Conservation (phyloP, 2,113 vertebrate genomes). For the Jaculus jaculus region DNA sequence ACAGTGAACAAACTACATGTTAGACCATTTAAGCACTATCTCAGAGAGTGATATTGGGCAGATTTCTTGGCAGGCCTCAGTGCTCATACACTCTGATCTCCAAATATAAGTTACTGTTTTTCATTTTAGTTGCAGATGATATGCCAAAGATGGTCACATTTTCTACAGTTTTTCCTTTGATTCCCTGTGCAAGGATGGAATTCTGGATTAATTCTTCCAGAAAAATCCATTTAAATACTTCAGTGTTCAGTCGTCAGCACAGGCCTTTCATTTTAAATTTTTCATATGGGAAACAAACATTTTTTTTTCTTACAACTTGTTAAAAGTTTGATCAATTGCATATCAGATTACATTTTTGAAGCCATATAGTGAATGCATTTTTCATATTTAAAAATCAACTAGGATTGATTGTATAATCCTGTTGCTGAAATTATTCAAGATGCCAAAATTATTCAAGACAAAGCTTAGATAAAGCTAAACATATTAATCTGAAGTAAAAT, state of each 20-base stretch:
- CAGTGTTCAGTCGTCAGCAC: neutral
- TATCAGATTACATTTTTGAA: slow-evolving; percentile 40
- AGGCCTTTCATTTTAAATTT: slow-evolving; percentile 46
- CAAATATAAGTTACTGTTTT: neutral
- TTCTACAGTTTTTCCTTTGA: slow-evolving; percentile 32
- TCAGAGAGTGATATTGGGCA: neutral
- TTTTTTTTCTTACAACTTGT: slow-evolving; percentile 51
- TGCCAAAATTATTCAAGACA: slow-evolving; percentile 16
- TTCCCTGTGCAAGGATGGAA: neutral
- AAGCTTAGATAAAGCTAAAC: slow-evolving; percentile 36
- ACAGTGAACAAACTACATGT: neutral
- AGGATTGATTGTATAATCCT: slow-evolving; percentile 16
- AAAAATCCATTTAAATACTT: slow-evolving; percentile 32
- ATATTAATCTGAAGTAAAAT: neutral
- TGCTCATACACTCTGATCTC: neutral
- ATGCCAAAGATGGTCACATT: neutral
- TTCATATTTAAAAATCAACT: slow-evolving; percentile 35
- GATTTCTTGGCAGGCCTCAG: neutral
- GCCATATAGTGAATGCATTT: neutral
- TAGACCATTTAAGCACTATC: neutral
- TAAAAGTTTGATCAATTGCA: slow-evolving; percentile 51
- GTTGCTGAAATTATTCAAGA: neutral
- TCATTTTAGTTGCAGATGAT: neutral
- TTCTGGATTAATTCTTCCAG: slow-evolving; percentile 47
- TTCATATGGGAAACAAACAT: slow-evolving; percentile 64